These are phyloP conservation scores for Crematogaster levior DNA, from an alignment of 2,888 invertebrate genomes.

Conservation along the genomic window DNA sequence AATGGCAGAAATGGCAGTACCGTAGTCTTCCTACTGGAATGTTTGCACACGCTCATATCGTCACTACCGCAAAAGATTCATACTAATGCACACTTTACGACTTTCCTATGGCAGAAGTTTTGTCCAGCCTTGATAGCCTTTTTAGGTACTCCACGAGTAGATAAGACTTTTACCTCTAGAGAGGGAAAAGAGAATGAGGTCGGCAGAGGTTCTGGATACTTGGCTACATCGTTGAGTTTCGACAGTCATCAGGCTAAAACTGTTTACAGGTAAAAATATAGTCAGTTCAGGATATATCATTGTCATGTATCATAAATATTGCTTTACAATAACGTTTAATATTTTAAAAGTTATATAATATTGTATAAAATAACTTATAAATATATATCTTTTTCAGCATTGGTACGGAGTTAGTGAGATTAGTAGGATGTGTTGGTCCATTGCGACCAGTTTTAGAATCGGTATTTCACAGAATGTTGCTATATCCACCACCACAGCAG, in stretches of 20 bases:
- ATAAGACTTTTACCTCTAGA: constrained; percentile 92
- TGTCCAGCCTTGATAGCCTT: constrained; percentile 96
- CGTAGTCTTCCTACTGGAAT: constrained; percentile 94
- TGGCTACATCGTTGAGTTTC: constrained; percentile 91
- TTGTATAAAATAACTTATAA: not conserved
- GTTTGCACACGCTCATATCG: constrained; percentile 93
- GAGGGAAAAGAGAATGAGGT: constrained; percentile 86
- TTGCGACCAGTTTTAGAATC: constrained; percentile 96
- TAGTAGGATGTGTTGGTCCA: constrained; percentile 95
- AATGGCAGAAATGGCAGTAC: constrained; percentile 87
- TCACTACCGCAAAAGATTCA: constrained; percentile 94
- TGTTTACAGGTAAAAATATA: constrained; percentile 90
- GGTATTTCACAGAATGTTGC: constrained; percentile 95
- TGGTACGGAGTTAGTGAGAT: constrained; percentile 94
- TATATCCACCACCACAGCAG: constrained; percentile 94
- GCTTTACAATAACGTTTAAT: not conserved
- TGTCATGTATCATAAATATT: not conserved
- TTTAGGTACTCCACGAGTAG: constrained; percentile 94
- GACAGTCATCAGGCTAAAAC: constrained; percentile 95
- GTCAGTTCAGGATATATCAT: not conserved
- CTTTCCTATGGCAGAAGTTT: constrained; percentile 96
- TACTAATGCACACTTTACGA: constrained; percentile 94
- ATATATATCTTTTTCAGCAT: constrained; percentile 88
- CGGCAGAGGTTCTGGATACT: constrained; percentile 90
- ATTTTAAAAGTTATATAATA: not conserved